These are phyloP conservation scores for Otolemur garnettii DNA, from an alignment of 2,113 vertebrate species.

Conservation along the genomic window DNA sequence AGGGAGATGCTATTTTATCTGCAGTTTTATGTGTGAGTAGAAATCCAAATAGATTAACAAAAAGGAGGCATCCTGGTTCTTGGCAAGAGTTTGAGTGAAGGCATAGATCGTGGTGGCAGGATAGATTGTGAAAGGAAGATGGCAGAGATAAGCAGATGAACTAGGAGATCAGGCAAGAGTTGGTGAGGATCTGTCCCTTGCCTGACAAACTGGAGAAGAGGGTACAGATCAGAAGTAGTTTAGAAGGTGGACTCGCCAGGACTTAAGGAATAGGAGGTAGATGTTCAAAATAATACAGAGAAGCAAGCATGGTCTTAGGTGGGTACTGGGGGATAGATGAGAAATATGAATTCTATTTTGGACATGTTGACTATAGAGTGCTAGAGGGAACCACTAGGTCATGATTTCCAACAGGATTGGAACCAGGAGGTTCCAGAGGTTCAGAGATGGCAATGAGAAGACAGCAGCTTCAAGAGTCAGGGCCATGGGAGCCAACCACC, in stretches of 20 bases:
- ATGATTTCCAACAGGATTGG: background rate
- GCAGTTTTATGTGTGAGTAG: background rate
- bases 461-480: background rate
- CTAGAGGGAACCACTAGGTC: background rate
- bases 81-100: background rate
- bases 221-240: background rate
- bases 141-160: background rate
- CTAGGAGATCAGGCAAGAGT: background rate
- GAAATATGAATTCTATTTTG: constrained; percentile 26
- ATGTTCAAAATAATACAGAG: constrained; percentile 11
- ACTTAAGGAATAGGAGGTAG: background rate
- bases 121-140: background rate
- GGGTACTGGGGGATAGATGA: background rate
- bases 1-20: constrained; percentile 11
- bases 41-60: constrained; percentile 13
- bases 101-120: background rate
- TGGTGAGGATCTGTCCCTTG: background rate
- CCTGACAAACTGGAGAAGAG: background rate
- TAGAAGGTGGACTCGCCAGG: background rate
- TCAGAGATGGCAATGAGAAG: background rate
- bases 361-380: background rate
- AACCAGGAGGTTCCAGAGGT: background rate
- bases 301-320: background rate
- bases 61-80: background rate
- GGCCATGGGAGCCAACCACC: background rate